Conservation (phyloP, 2,113 vertebrate species). For the Scomber japonicus region DNA sequence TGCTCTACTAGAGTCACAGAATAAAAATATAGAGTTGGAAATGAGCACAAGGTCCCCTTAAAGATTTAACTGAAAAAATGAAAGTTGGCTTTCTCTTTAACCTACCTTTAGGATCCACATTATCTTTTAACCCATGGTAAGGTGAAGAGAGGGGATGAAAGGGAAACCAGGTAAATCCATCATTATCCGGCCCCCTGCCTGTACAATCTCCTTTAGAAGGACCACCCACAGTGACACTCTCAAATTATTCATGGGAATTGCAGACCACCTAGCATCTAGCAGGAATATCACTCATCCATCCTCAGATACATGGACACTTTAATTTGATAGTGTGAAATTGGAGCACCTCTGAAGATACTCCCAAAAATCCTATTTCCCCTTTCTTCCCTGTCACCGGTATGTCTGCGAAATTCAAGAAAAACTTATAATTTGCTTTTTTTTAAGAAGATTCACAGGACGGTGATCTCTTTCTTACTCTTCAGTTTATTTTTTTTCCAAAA, state of each 20-base stretch:
- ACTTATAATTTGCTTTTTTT: slow-evolving; percentile 49
- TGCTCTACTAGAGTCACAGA: too few relatives aligned
- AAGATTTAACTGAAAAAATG: too few relatives aligned
- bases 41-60: too few relatives aligned
- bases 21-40: too few relatives aligned
- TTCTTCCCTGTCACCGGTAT: slow-evolving; percentile 54
- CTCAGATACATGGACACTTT: slow-evolving; percentile 74
- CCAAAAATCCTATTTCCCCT: slow-evolving; percentile 68
- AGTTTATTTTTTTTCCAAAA: background rate
- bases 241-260: slow-evolving; percentile 83
- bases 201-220: slow-evolving; percentile 74
- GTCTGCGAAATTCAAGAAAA: slow-evolving; percentile 50
- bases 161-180: slow-evolving; percentile 68
- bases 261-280: slow-evolving; percentile 70
- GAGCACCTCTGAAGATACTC: slow-evolving; percentile 67
- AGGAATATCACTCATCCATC: slow-evolving; percentile 79
- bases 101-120: slow-evolving; percentile 34
- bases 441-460: slow-evolving; percentile 36
- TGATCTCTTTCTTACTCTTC: slow-evolving; percentile 33
- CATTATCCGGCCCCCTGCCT: slow-evolving; percentile 72
- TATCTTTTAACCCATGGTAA: slow-evolving; percentile 54
- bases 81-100: background rate
- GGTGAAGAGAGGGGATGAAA: slow-evolving; percentile 46
- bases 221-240: slow-evolving; percentile 79
- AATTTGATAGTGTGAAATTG: slow-evolving; percentile 80